These are phyloP conservation scores for Eudorcas thomsonii DNA, from an alignment of 2,113 vertebrate genomes.

Conservation along the genomic window DNA sequence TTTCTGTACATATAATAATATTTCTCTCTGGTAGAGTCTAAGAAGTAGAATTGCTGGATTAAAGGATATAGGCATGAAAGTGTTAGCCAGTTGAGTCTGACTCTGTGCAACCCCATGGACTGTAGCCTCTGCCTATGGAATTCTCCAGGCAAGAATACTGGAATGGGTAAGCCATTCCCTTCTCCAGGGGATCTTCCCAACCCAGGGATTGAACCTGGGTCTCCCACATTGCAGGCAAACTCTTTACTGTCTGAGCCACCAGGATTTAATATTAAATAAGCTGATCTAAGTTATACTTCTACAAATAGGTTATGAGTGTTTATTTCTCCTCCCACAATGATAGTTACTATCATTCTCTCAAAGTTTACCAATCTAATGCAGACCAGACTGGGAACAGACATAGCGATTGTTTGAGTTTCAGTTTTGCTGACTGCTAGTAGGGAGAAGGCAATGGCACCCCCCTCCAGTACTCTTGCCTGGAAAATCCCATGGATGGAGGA, in stretches of 20 bases:
- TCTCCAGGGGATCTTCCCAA: not conserved
- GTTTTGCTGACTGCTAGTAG: not conserved
- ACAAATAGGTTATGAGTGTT: not conserved
- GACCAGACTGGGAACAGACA: too few relatives aligned
- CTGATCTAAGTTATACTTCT: not conserved
- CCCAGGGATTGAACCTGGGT: not conserved
- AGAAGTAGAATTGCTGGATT: not conserved
- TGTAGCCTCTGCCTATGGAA: not conserved
- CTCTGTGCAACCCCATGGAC: not conserved
- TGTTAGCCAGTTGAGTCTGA: not conserved
- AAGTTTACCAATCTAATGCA: not conserved
- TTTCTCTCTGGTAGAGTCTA: not conserved
- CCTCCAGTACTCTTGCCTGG: too few relatives aligned
- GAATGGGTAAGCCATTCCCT: not conserved
- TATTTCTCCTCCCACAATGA: not conserved
- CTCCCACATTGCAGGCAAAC: not conserved
- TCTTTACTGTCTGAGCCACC: not conserved
- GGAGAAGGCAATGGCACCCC: too few relatives aligned
- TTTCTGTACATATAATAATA: not conserved
- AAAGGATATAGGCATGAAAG: not conserved
- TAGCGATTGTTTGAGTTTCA: not conserved
- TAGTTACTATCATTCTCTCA: not conserved
- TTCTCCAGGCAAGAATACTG: not conserved
- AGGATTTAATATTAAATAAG: not conserved
- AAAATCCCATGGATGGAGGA: too few relatives aligned